phyloP scores from a whole-genome alignment of 2,888 invertebrate genomes.

The Leptarthrus brevirostris region DNA sequence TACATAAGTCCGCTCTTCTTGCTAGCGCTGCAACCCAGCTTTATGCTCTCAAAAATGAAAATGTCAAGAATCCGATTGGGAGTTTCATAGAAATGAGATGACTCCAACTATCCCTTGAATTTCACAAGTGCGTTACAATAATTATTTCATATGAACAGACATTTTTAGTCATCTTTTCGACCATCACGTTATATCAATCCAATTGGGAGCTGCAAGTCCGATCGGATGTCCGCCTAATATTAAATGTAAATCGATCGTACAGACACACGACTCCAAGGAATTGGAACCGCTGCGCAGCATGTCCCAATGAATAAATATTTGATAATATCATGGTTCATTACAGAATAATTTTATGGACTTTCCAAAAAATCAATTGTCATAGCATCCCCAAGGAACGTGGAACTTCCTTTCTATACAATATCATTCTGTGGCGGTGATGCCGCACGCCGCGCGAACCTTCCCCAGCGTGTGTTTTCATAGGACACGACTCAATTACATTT shows the following conservation, averaged over 20 bases:
- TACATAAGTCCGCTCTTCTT: too few species aligned
- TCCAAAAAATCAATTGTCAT: conserved; percentile 40
- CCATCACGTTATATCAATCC: too few species aligned
- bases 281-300: not conserved
- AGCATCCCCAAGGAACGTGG: not conserved
- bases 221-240: conserved; percentile 16
- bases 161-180: too few species aligned
- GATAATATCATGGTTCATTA: conserved; percentile 32
- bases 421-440: conserved; percentile 2
- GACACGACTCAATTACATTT: conserved; percentile 45
- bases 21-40: too few species aligned
- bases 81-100: too few species aligned
- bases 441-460: not conserved
- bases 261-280: not conserved
- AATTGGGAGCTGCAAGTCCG: not conserved
- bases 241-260: not conserved
- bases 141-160: too few species aligned
- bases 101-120: too few species aligned
- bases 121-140: too few species aligned
- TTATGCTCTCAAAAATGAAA: too few species aligned
- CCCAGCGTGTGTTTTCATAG: conserved; percentile 31
- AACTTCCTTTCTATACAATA: not conserved
- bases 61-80: too few species aligned
- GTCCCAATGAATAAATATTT: conserved; percentile 32
- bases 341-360: conserved; percentile 24